Conservation (phyloP, 2,888 invertebrate species). For the Ectemnius cavifrons region DNA sequence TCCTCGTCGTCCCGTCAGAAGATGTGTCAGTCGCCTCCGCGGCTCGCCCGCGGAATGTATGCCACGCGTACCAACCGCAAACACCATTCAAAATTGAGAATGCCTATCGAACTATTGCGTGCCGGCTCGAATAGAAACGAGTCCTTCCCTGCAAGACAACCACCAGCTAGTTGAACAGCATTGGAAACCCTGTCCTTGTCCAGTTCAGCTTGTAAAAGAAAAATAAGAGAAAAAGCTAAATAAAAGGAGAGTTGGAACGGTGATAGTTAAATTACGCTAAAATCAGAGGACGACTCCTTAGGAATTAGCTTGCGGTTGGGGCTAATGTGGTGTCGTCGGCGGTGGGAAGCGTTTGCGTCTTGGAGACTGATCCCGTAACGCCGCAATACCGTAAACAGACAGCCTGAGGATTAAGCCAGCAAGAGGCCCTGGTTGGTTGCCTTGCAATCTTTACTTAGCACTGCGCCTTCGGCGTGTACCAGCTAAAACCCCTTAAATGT, state of each 20-base stretch:
- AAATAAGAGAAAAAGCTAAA: too few relatives aligned
- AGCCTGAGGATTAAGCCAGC: slow-evolving; percentile 69
- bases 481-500: slow-evolving; percentile 63
- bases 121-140: slow-evolving; percentile 58
- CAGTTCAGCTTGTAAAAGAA: too few relatives aligned
- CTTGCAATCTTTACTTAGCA: slow-evolving; percentile 65
- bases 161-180: too few relatives aligned
- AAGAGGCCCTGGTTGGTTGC: slow-evolving; percentile 59
- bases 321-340: slow-evolving; percentile 34
- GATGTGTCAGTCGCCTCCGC: slow-evolving; percentile 69
- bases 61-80: slow-evolving; percentile 65
- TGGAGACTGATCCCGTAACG: slow-evolving; percentile 68
- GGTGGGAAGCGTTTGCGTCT: slow-evolving; percentile 49
- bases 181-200: too few relatives aligned
- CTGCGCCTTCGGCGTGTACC: slow-evolving; percentile 48
- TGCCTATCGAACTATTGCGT: slow-evolving; percentile 67
- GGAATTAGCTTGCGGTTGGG: slow-evolving; percentile 52
- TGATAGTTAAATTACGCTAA: not conserved
- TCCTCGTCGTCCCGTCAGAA: slow-evolving; percentile 71
- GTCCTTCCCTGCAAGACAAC: not conserved
- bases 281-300: slow-evolving; percentile 37
- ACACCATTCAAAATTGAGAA: slow-evolving; percentile 67
- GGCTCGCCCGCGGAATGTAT: slow-evolving; percentile 70
- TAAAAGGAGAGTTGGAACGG: not conserved
- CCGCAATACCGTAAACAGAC: slow-evolving; percentile 73